A percentile compares a stretch with the other conserved stretches of the same genome.
These are phyloP conservation scores for Callosobruchus maculatus DNA, from an alignment of 2,888 invertebrate species.

Conservation along the genomic window DNA sequence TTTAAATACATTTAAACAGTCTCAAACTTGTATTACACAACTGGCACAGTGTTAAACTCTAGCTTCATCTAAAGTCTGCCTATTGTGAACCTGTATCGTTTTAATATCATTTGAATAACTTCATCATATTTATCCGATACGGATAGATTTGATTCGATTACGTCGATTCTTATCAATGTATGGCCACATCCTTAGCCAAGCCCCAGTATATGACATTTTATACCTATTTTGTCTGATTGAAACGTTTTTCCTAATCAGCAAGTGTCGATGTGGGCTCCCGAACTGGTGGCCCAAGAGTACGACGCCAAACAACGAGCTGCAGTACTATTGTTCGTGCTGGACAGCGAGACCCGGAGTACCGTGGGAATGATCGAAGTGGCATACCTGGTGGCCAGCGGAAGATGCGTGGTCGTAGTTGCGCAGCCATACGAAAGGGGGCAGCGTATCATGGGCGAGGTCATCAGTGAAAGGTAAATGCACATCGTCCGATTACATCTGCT, in stretches of 20 bases:
- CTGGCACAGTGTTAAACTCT: no score
- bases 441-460: slow-evolving; percentile 74
- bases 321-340: slow-evolving; percentile 89
- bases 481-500: no score
- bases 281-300: slow-evolving; percentile 89
- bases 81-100: no score
- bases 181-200: no score
- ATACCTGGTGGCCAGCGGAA: slow-evolving; percentile 76
- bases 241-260: slow-evolving; percentile 60
- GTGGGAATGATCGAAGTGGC: slow-evolving; percentile 93
- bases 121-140: no score
- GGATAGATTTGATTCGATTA: no score
- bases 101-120: no score
- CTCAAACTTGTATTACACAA: no score
- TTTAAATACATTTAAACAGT: no score
- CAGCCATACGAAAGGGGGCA: slow-evolving; percentile 79
- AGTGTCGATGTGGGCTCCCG: slow-evolving; percentile 94
- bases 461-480: slow-evolving; percentile 72
- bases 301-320: slow-evolving; percentile 88
- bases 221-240: neutral
- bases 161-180: no score
- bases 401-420: slow-evolving; percentile 81
- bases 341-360: slow-evolving; percentile 90
- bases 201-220: no score
- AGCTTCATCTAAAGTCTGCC: no score